A percentile compares a stretch with the other conserved stretches of the same genome.
Evolutionary conservation across 2,113 vertebrate species (phyloP).

Genomic region (Pedetes capensis): DNA sequence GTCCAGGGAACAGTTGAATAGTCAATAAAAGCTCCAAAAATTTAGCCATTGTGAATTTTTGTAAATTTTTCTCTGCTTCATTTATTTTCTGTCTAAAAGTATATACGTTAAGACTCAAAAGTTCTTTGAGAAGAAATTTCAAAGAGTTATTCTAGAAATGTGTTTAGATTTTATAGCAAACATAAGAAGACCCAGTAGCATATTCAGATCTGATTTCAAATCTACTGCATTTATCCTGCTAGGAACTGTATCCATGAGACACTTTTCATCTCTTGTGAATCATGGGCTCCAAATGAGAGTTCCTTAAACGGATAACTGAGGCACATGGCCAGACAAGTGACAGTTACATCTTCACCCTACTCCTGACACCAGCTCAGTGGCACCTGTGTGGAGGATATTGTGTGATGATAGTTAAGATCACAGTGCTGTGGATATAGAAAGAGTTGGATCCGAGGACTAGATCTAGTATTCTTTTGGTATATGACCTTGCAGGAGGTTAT

Average conservation of each 20-base stretch:
- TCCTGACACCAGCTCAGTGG: not conserved
- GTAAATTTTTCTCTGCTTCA: not conserved
- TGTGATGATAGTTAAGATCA: not conserved
- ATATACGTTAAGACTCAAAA: not conserved
- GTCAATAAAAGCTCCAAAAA: not conserved
- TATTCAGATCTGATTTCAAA: not conserved
- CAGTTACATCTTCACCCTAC: not conserved
- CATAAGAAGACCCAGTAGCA: not conserved
- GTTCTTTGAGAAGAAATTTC: not conserved
- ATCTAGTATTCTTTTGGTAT: not conserved
- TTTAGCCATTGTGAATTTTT: not conserved
- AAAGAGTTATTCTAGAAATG: not conserved
- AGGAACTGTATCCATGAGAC: not conserved
- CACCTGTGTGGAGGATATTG: not conserved
- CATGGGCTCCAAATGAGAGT: not conserved
- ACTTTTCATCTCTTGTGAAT: not conserved
- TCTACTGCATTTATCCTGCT: not conserved
- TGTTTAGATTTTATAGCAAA: not conserved
- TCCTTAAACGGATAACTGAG: not conserved
- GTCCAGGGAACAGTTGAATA: not conserved
- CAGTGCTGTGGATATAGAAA: not conserved
- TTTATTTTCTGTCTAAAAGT: conserved; percentile 50
- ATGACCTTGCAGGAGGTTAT: not conserved
- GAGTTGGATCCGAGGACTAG: not conserved
- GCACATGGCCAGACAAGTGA: not conserved